Evolutionary conservation across 2,797 vertebrate species (phyloP).

Genomic region (Smutsia gigantea): DNA sequence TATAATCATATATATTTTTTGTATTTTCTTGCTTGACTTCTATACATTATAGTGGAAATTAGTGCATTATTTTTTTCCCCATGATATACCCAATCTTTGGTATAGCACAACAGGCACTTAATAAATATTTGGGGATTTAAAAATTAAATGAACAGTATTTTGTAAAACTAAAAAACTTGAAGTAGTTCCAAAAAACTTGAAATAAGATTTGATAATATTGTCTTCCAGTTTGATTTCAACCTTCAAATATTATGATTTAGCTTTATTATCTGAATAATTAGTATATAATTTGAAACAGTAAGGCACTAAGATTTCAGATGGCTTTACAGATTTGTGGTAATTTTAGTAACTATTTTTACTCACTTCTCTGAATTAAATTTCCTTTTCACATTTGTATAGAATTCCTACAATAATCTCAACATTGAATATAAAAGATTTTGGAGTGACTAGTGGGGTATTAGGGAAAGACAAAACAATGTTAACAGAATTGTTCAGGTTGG

Average conservation of each 20-base stretch:
- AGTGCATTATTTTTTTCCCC: not conserved
- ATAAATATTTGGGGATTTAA: not conserved
- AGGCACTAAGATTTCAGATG: not conserved
- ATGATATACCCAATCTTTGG: not conserved
- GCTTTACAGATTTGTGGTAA: not conserved
- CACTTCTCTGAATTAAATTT: slow-evolving; percentile 4
- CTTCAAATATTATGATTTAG: slow-evolving; percentile 33
- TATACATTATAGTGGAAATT: not conserved
- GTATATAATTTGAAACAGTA: not conserved
- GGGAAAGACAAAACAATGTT: not conserved
- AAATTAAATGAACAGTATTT: not conserved
- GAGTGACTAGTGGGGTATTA: not conserved
- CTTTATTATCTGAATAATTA: not conserved
- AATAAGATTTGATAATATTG: not conserved
- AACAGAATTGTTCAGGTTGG: not conserved
- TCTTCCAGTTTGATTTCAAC: slow-evolving; percentile 5
- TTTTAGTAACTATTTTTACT: not conserved
- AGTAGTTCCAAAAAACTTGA: not conserved
- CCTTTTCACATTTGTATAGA: not conserved
- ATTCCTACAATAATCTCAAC: not conserved
- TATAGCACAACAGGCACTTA: not conserved
- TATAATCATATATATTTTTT: not conserved
- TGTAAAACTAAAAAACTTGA: not conserved
- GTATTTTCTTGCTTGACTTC: not conserved
- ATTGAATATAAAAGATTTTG: not conserved